Evolutionary conservation across 2,888 invertebrate genomes (phyloP).

Genomic region (Monochamus alternatus): DNA sequence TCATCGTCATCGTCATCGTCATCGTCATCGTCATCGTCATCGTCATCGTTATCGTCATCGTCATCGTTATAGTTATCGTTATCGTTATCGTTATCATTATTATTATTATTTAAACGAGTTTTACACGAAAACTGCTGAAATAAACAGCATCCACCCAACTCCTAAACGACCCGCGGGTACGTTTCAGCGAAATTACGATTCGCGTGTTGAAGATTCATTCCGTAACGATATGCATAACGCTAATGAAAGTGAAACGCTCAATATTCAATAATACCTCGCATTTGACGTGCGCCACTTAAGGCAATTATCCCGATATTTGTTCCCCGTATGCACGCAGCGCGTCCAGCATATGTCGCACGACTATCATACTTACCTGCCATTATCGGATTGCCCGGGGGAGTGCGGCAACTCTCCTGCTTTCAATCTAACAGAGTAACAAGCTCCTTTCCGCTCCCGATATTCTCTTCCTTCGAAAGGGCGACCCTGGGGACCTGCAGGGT

Average conservation of each 20-base stretch:
- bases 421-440: constrained; percentile 53
- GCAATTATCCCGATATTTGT: constrained; percentile 28
- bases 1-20: no score
- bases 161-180: no score
- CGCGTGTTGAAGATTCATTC: constrained; percentile 17
- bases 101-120: no score
- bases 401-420: constrained; percentile 47
- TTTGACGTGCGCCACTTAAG: constrained; percentile 31
- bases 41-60: no score
- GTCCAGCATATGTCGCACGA: constrained; percentile 54
- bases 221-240: constrained; percentile 17
- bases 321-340: constrained; percentile 36
- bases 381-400: constrained; percentile 50
- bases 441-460: constrained; percentile 45
- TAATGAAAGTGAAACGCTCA: constrained; percentile 32
- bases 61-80: no score
- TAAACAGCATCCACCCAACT: no score
- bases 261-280: constrained; percentile 26
- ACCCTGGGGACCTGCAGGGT: constrained; percentile 38
- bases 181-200: constrained; percentile 1
- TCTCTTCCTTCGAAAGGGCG: constrained; percentile 38
- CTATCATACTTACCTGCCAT: constrained; percentile 55
- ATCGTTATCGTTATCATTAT: no score
- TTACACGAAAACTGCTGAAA: no score
- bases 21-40: no score